Conservation (phyloP, 2,797 vertebrate genomes). For the Lepidocolaptes lacrymiger region DNA sequence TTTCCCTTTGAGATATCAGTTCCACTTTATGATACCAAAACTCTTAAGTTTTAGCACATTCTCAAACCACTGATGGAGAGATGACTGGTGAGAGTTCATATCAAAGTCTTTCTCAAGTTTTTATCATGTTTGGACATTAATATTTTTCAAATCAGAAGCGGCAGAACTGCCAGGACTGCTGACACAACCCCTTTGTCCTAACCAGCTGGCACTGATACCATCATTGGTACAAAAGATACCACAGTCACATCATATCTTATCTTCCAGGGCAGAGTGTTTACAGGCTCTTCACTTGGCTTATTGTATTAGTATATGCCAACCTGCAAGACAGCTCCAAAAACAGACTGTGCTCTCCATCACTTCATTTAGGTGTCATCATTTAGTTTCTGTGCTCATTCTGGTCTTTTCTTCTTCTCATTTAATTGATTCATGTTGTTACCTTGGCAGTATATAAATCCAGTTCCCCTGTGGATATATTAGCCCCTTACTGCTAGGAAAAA, state of each 20-base stretch:
- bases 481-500: not conserved
- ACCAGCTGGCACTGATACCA: conserved; percentile 3
- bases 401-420: not conserved
- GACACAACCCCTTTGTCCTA: not conserved
- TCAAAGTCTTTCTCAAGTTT: conserved; percentile 33
- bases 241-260: conserved; percentile 11
- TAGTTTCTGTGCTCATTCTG: not conserved
- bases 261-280: not conserved
- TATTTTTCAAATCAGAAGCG: conserved; percentile 28
- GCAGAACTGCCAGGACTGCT: not conserved
- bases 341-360: not conserved
- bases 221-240: not conserved
- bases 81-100: not conserved
- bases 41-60: not conserved
- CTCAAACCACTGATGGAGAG: not conserved
- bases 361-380: not conserved
- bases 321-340: not conserved
- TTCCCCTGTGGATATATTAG: not conserved
- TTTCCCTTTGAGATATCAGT: not conserved
- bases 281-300: conserved; percentile 6
- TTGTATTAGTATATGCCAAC: not conserved
- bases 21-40: not conserved
- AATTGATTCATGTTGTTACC: not conserved
- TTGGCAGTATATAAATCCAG: not conserved
- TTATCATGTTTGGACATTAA: conserved; percentile 9